Base-by-base conservation (phyloP, 2,797 vertebrate species). In the Decapterus maruadsi region DNA sequence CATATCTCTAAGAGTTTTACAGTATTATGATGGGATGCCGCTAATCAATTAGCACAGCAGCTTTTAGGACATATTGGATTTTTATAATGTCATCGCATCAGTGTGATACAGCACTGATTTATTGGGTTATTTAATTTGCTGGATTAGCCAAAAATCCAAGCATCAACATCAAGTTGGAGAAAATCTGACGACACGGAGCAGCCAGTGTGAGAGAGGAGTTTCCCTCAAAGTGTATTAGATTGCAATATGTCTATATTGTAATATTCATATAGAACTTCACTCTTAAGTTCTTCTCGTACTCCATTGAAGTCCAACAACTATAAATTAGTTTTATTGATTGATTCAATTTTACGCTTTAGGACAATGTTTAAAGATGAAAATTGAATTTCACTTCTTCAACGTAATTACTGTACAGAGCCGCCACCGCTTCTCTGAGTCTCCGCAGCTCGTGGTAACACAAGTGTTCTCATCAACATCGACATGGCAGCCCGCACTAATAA, bases 21-120 rank as follows among this genome's bases (percentile, higher is more conserved):
- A 42, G 17, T 0, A 10, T n/a, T 42, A 8, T 7, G 7, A 5
- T 26, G 17, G 1, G 11, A 53, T 6, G 16, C 7, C 13, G 8
- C n/a, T 50, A 20, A 20, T 38, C 19, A 34, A 19, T 34, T 51
- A 20, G 9, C 29, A 50, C 3, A 36, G 14, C 2, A 50, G 61
- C 17, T 34, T 29, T 4, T 8, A 8, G 3, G 29, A 2, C 12
- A 45, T 4, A 45, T 51, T 43, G 26, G 12, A 54, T 54, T 17
- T 71, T 46, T 55, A 43, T 58, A 20, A 5, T 59, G 31, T 59
- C 22, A 50, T 20, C 16, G 6, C 63, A 59, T 67, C 46, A 53
- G 3, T 34, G 26, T 17, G 14, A 65, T 31, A 10, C 26, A 48
- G 43, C 3, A 20, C 5, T 8, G 12, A 50, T 13, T 45, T 48